Evolutionary conservation across 1,140 invertebrate species (phyloP).

Genomic region (Melanaphis sacchari): DNA sequence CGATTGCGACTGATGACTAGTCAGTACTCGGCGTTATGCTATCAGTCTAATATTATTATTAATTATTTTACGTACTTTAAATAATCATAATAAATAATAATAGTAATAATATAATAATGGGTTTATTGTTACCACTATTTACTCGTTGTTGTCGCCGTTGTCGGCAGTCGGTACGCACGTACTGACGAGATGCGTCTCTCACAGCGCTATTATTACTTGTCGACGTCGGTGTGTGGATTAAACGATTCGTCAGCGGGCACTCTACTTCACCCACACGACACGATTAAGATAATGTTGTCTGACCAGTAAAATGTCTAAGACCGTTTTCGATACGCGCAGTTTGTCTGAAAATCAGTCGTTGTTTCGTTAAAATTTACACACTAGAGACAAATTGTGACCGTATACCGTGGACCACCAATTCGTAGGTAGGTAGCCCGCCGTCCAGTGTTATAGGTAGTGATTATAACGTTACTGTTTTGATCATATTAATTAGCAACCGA

Average conservation of each 20-base stretch:
- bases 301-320: neutral
- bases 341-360: neutral
- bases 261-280: neutral
- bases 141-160: too few relatives aligned
- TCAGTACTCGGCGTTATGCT: neutral
- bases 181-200: neutral
- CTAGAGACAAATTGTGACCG: too few relatives aligned
- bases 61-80: neutral
- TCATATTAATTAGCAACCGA: neutral
- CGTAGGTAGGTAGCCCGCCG: neutral
- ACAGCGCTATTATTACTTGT: neutral
- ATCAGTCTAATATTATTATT: neutral
- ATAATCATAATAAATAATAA: neutral
- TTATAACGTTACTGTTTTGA: neutral
- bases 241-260: neutral
- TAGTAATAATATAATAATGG: neutral
- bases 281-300: neutral
- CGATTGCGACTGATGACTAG: neutral
- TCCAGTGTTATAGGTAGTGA: neutral
- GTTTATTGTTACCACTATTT: too few relatives aligned
- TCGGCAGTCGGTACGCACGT: neutral
- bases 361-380: neutral
- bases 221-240: neutral
- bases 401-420: neutral
- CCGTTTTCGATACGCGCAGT: neutral